Evolutionary conservation across 2,888 invertebrate genomes (phyloP).

Genomic region (Volucella inflata): DNA sequence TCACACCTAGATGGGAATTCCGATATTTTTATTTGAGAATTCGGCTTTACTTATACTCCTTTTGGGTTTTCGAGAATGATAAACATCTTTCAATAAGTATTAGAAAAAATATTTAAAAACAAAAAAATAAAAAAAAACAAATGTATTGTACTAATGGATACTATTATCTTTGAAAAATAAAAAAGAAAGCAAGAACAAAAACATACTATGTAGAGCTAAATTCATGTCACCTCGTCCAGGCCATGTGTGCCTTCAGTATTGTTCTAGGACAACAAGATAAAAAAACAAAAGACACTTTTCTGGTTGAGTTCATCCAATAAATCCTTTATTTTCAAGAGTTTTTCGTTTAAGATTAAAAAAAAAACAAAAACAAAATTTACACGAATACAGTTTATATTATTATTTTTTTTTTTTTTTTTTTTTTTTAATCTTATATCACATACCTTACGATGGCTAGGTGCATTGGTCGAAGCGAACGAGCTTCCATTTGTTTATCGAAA

Average conservation of each 20-base stretch:
- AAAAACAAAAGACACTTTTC: too few species aligned
- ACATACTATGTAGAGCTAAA: not conserved
- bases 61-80: conserved; percentile 53
- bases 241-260: too few species aligned
- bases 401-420: conserved; percentile 10
- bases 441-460: conserved; percentile 69
- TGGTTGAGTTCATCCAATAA: too few species aligned
- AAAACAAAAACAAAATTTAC: not conserved
- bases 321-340: too few species aligned
- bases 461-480: conserved; percentile 49
- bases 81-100: conserved; percentile 20
- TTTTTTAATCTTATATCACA: conserved; percentile 58
- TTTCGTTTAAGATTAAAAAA: not conserved
- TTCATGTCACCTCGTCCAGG: too few species aligned
- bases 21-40: conserved; percentile 15
- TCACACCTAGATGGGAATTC: not conserved
- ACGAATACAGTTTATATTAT: conserved; percentile 46
- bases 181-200: not conserved
- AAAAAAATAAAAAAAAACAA: conserved; percentile 6
- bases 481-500: conserved; percentile 22
- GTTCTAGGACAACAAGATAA: too few species aligned
- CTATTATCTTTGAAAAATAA: conserved; percentile 52
- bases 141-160: conserved; percentile 53
- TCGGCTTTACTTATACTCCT: conserved; percentile 47
- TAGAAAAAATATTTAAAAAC: conserved; percentile 22